These are phyloP conservation scores for Hybognathus amarus DNA, from an alignment of 2,797 vertebrate species.

Conservation along the genomic window DNA sequence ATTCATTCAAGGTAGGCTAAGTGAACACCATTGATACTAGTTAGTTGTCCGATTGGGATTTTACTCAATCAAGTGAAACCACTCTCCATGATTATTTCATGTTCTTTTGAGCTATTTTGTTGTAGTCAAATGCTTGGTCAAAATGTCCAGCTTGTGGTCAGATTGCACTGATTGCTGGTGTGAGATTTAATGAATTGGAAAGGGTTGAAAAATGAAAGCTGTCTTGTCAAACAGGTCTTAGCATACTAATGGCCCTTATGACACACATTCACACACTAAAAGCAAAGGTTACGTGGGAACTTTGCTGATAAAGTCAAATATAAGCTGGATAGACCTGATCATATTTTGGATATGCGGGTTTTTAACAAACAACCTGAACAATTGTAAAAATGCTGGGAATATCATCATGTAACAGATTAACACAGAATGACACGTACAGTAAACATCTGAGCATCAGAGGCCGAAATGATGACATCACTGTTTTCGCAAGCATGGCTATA, in stretches of 20 bases:
- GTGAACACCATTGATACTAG: too few relatives aligned
- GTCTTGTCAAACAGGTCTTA: conserved; percentile 53
- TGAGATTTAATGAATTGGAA: conserved; percentile 20
- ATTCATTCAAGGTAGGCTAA: background rate
- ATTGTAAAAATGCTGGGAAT: background rate
- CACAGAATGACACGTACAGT: background rate
- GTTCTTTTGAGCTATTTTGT: background rate
- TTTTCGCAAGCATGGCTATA: too few relatives aligned
- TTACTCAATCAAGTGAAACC: background rate
- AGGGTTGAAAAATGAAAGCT: conserved; percentile 19
- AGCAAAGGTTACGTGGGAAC: conserved; percentile 5
- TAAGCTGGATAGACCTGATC: background rate
- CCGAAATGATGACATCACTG: background rate
- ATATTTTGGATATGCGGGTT: conserved; percentile 23
- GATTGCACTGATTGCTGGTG: background rate
- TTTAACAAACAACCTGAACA: conserved; percentile 1
- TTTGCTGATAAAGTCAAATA: conserved; percentile 34
- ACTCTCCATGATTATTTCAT: background rate
- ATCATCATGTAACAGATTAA: background rate
- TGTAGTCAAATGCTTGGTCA: background rate
- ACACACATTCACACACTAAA: conserved; percentile 1
- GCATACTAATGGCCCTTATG: conserved; percentile 22
- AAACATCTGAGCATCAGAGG: background rate
- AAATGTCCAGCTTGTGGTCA: background rate
- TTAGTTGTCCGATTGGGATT: background rate